These are phyloP conservation scores for Malaclemys terrapin DNA, from an alignment of 2,113 vertebrate genomes.

Conservation along the genomic window DNA sequence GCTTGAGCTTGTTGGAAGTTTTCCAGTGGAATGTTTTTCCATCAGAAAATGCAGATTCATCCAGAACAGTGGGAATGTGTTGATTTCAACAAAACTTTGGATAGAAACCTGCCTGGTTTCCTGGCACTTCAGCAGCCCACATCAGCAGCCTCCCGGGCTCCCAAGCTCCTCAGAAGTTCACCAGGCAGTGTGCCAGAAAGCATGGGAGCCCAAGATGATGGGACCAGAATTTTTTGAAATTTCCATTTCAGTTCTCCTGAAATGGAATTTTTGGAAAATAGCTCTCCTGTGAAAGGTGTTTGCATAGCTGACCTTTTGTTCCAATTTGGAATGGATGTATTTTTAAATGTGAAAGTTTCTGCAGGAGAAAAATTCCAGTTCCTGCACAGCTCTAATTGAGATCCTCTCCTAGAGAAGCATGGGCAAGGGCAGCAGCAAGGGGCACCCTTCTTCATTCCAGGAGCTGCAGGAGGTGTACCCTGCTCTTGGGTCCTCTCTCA, in stretches of 20 bases:
- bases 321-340: not conserved
- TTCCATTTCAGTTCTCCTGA: not conserved
- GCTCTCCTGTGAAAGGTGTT: not conserved
- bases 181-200: not conserved
- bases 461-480: not conserved
- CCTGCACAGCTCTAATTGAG: not conserved
- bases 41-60: not conserved
- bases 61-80: not conserved
- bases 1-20: constrained; percentile 7
- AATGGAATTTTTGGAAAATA: not conserved
- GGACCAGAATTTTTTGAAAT: not conserved
- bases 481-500: not conserved
- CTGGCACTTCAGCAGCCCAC: not conserved
- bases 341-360: not conserved
- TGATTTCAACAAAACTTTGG: not conserved
- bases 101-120: constrained; percentile 33
- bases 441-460: not conserved
- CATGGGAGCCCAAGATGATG: not conserved
- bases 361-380: not conserved
- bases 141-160: not conserved
- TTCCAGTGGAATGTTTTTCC: constrained; percentile 7
- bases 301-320: not conserved
- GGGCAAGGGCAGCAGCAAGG: not conserved
- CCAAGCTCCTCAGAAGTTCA: not conserved
- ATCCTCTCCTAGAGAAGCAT: not conserved